Percentiles rank a stretch among this genome's conserved stretches.
These are phyloP conservation scores for Nothocercus nigrocapillus DNA, from an alignment of 2,113 vertebrate genomes.

Conservation along the genomic window DNA sequence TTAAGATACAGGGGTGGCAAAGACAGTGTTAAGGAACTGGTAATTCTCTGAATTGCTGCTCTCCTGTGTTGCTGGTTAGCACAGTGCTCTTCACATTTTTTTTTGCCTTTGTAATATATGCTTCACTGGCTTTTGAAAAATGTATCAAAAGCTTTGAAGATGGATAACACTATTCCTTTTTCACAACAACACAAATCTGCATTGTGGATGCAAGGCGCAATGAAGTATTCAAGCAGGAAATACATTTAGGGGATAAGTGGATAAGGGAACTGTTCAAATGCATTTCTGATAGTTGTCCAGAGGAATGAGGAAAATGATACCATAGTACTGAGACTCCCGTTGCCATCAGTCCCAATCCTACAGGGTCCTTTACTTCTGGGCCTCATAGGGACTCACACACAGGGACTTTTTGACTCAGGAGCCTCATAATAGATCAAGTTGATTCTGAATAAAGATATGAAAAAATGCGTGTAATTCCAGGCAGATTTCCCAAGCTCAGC, in stretches of 20 bases:
- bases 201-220: not conserved
- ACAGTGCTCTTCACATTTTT: not conserved
- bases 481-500: not conserved
- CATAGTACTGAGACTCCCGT: not conserved
- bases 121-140: conserved; percentile 34
- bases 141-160: conserved; percentile 4
- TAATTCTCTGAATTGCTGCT: conserved; percentile 32
- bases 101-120: not conserved
- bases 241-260: not conserved
- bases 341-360: not conserved
- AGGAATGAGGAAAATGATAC: not conserved
- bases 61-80: not conserved
- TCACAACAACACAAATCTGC: not conserved
- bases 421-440: not conserved
- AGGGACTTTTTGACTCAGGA: not conserved
- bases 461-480: not conserved
- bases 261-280: not conserved
- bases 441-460: not conserved
- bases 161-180: not conserved
- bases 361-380: not conserved
- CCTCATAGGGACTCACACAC: too few relatives aligned
- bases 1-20: not conserved
- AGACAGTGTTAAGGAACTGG: not conserved
- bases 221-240: not conserved
- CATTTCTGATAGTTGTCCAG: not conserved